phyloP scores from a whole-genome alignment of 2,888 invertebrate species.

The Aphodius sticticus region DNA sequence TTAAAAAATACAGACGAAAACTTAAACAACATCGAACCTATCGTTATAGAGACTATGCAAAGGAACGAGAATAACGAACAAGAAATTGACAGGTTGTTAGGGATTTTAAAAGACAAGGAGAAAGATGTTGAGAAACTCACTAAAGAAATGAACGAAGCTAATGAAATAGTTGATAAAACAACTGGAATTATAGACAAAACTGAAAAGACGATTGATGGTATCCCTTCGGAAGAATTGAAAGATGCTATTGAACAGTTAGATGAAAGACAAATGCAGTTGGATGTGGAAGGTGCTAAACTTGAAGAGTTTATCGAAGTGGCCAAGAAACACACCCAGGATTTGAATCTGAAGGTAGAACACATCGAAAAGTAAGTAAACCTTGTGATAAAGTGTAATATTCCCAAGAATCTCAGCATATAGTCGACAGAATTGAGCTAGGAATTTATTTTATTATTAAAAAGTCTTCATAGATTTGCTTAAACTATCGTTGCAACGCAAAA shows the following conservation, averaged over 20 bases:
- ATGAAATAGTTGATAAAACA: slow-evolving; percentile 53
- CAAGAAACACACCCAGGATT: slow-evolving; percentile 62
- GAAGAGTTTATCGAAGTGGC: slow-evolving; percentile 59
- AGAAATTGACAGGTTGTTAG: slow-evolving; percentile 12
- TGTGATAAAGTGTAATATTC: no score
- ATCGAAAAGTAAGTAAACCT: slow-evolving; percentile 48
- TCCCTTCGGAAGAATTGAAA: slow-evolving; percentile 37
- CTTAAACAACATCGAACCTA: slow-evolving; percentile 21
- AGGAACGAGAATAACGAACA: slow-evolving; percentile 29
- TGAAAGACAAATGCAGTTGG: slow-evolving; percentile 40
- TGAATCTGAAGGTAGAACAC: slow-evolving; percentile 61
- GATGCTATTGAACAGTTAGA: slow-evolving; percentile 44
- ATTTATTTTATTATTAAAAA: no score
- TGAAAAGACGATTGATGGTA: slow-evolving; percentile 15
- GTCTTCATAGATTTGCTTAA: no score
- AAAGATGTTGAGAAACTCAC: slow-evolving; percentile 27
- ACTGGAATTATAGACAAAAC: slow-evolving; percentile 50
- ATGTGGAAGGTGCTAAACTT: slow-evolving; percentile 49
- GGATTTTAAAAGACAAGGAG: slow-evolving; percentile 21
- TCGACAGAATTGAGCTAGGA: no score
- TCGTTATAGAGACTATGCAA: slow-evolving; percentile 16
- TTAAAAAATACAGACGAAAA: slow-evolving; percentile 18
- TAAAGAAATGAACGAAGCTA: slow-evolving; percentile 35
- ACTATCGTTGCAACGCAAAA: no score
- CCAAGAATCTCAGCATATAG: no score